A percentile compares a stretch with the other conserved stretches of the same genome.
phyloP scores from a whole-genome alignment of 2,797 vertebrate species.

The Syngnathus acus region DNA sequence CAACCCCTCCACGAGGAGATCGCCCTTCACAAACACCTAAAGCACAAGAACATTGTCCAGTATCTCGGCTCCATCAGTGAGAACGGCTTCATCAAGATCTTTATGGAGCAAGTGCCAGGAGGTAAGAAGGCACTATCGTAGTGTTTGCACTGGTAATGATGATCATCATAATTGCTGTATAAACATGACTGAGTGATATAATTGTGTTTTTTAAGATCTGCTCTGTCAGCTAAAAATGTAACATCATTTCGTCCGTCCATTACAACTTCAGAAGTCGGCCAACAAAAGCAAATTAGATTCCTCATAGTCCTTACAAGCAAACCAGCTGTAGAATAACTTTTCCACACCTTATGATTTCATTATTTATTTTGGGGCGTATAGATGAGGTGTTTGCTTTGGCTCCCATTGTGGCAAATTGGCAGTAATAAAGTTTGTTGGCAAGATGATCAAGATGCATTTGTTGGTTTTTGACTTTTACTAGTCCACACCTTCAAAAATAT shows the following conservation, averaged over 20 bases:
- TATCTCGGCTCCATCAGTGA: constrained; percentile 97
- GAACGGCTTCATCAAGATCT: constrained; percentile 97
- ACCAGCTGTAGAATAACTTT: background rate
- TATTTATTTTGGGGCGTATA: background rate
- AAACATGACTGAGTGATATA: background rate
- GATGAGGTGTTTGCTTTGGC: background rate
- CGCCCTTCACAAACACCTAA: constrained; percentile 93
- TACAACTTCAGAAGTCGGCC: background rate
- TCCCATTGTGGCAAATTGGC: background rate
- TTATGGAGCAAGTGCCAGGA: constrained; percentile 99
- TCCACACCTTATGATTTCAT: background rate
- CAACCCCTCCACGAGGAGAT: constrained; percentile 98
- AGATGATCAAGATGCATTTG: too few species aligned
- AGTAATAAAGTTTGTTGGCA: background rate
- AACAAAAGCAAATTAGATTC: background rate
- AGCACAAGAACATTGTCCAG: constrained; percentile 98
- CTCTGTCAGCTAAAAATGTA: background rate
- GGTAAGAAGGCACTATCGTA: constrained; percentile 57
- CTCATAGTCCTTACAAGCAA: background rate
- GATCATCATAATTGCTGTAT: background rate
- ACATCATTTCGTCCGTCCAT: background rate
- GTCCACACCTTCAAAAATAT: too few species aligned
- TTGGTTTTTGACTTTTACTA: too few species aligned
- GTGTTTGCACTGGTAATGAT: background rate
- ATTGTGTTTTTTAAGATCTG: background rate